A percentile compares a stretch with the other conserved stretches of the same genome.
These are phyloP conservation scores for Hormaphis cornu DNA, from an alignment of 1,140 invertebrate species.

Conservation along the genomic window DNA sequence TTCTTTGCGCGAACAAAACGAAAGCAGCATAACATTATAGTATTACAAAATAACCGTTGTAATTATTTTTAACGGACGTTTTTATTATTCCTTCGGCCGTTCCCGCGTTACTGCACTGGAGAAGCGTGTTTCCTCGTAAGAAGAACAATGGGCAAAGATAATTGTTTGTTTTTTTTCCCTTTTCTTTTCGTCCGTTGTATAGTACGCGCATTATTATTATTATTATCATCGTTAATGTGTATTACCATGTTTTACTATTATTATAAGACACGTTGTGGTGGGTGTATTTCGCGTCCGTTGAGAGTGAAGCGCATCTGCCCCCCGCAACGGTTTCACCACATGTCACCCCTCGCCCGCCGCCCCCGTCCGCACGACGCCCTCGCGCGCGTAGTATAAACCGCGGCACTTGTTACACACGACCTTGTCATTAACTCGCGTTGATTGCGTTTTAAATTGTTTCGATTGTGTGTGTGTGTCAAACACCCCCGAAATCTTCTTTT, in stretches of 20 bases:
- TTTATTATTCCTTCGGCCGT: not conserved
- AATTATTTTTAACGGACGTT: slow-evolving; percentile 32
- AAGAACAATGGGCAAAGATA: slow-evolving; percentile 31
- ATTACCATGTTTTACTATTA: not conserved
- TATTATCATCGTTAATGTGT: not conserved
- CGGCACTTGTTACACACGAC: slow-evolving; percentile 29
- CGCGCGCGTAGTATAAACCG: not conserved
- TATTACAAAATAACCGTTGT: slow-evolving; percentile 17
- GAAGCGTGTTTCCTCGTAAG: slow-evolving; percentile 31
- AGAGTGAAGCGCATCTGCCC: slow-evolving; percentile 18
- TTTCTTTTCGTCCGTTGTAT: not conserved
- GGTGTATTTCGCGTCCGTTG: slow-evolving; percentile 30
- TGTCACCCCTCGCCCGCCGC: not conserved
- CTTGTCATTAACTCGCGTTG: slow-evolving; percentile 32
- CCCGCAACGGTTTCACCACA: slow-evolving; percentile 31
- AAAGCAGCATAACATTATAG: too few relatives aligned
- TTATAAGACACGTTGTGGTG: slow-evolving; percentile 20
- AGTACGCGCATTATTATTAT: not conserved
- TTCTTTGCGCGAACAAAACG: too few relatives aligned
- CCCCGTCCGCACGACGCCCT: not conserved
- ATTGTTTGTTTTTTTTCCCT: slow-evolving; percentile 20
- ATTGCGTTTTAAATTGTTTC: slow-evolving; percentile 30
- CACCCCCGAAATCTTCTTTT: slow-evolving; percentile 19
- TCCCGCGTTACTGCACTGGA: not conserved
- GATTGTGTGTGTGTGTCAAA: slow-evolving; percentile 30